Conservation (phyloP, 2,888 invertebrate genomes). For the Eristalis pertinax region DNA sequence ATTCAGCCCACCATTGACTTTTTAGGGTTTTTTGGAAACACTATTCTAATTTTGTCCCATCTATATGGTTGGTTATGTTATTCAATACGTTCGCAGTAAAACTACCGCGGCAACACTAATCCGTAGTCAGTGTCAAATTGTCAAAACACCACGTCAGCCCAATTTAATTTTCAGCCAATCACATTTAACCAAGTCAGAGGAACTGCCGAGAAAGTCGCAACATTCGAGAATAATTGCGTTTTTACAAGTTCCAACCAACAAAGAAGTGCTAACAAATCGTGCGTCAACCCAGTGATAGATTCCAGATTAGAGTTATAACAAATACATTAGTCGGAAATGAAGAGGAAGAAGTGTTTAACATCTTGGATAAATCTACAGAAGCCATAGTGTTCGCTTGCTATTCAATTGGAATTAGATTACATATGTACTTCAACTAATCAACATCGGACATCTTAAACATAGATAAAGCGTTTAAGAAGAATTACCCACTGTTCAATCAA, state of each 20-base stretch:
- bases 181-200: slow-evolving; percentile 56
- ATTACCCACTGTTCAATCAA: neutral
- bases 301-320: neutral
- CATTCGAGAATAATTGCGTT: slow-evolving; percentile 41
- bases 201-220: neutral
- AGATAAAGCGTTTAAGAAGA: neutral
- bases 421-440: neutral
- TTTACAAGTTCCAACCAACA: neutral
- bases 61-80: neutral
- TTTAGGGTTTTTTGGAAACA: too few relatives aligned
- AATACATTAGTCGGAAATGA: slow-evolving; percentile 48
- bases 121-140: neutral
- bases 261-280: slow-evolving; percentile 12
- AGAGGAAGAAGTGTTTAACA: slow-evolving; percentile 44
- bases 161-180: slow-evolving; percentile 37
- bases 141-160: slow-evolving; percentile 62
- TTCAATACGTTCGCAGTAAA: neutral
- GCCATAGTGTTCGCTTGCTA: slow-evolving; percentile 24
- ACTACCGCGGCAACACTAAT: slow-evolving; percentile 4
- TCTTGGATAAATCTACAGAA: slow-evolving; percentile 41
- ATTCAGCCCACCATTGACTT: too few relatives aligned
- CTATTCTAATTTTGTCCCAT: neutral
- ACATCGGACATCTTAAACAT: neutral
- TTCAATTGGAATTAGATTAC: slow-evolving; percentile 22
- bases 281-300: neutral